These are phyloP conservation scores for Tachina grossa DNA, from an alignment of 2,888 invertebrate species.

Conservation along the genomic window DNA sequence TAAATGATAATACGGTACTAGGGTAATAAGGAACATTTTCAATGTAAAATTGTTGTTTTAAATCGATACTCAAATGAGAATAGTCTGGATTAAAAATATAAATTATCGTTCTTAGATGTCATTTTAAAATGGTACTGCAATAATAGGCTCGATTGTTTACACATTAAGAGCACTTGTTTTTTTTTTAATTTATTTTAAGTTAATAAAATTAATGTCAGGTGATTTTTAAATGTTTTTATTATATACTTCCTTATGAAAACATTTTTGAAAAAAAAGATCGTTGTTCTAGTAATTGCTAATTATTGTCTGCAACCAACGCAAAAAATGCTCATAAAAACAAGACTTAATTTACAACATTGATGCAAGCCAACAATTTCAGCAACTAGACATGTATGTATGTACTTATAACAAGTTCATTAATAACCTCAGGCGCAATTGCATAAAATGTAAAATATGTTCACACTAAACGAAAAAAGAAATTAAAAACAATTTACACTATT, in stretches of 20 bases:
- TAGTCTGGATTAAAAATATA: too few species aligned
- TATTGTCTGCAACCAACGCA: conserved; percentile 60
- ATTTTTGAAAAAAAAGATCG: conserved; percentile 25
- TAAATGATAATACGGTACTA: too few species aligned
- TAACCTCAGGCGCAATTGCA: conserved; percentile 63
- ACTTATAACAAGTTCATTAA: conserved; percentile 65
- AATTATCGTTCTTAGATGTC: too few species aligned
- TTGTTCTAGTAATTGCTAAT: too few species aligned
- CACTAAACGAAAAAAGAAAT: background rate
- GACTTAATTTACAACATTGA: conserved; percentile 39
- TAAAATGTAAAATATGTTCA: conserved; percentile 11
- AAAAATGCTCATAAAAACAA: conserved; percentile 3
- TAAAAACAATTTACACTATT: background rate
- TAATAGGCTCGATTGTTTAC: too few species aligned
- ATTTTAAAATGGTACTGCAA: too few species aligned
- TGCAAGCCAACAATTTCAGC: conserved; percentile 38
- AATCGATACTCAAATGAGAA: too few species aligned
- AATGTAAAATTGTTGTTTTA: too few species aligned
- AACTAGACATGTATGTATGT: background rate
- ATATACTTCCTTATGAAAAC: conserved; percentile 33
- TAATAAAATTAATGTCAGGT: conserved; percentile 17
- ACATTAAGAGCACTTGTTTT: too few species aligned
- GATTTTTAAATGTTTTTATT: conserved; percentile 1
- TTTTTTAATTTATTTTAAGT: background rate
- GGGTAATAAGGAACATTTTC: too few species aligned